Conservation (phyloP, 2,797 vertebrate genomes). For the Cygnus olor region DNA sequence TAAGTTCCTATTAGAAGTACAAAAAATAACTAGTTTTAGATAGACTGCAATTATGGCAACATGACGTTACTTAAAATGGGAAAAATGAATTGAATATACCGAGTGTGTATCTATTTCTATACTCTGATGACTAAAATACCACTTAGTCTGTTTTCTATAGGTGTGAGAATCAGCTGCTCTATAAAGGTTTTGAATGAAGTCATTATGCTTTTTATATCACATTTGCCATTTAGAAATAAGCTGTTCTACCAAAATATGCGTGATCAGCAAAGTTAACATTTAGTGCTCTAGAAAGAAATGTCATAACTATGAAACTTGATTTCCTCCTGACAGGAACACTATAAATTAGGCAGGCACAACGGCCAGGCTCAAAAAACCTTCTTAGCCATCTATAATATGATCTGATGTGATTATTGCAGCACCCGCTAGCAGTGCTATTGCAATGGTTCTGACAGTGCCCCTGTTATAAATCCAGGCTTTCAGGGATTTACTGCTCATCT, state of each 20-base stretch:
- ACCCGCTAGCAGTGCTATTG: not conserved
- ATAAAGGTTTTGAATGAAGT: conserved; percentile 62
- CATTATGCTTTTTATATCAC: conserved; percentile 60
- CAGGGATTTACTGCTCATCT: conserved; percentile 7
- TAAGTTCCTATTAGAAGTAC: conserved; percentile 3
- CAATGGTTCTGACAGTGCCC: conserved; percentile 2
- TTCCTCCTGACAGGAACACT: conserved; percentile 57
- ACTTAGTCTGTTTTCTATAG: conserved; percentile 48
- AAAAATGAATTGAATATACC: not conserved
- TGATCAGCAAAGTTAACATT: conserved; percentile 74
- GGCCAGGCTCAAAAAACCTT: conserved; percentile 44
- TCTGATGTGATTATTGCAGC: conserved; percentile 54
- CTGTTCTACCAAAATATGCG: conserved; percentile 53
- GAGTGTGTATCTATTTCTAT: conserved; percentile 35
- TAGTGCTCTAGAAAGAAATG: conserved; percentile 74
- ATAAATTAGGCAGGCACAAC: conserved; percentile 59
- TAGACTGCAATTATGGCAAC: not conserved
- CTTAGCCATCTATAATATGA: conserved; percentile 36
- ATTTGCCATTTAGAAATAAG: conserved; percentile 70
- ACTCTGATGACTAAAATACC: conserved; percentile 53
- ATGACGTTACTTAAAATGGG: not conserved
- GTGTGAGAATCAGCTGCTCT: conserved; percentile 59
- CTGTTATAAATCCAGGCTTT: conserved; percentile 42
- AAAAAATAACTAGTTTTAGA: not conserved
- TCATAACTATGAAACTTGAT: conserved; percentile 76